These are phyloP conservation scores for Ophion costatus DNA, from an alignment of 2,888 invertebrate species.

Conservation along the genomic window DNA sequence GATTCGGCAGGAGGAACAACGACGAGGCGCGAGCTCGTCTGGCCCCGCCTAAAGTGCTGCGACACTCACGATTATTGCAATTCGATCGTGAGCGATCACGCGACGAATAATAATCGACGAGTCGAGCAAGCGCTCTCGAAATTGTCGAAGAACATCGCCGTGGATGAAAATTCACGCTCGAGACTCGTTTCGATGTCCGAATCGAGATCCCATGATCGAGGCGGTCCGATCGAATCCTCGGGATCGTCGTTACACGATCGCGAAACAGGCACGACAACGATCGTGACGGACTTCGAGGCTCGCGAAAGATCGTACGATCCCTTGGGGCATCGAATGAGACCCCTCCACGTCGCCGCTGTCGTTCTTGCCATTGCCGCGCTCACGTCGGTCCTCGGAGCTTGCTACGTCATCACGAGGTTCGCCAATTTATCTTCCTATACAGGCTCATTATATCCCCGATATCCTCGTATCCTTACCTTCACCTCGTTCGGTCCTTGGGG, in stretches of 20 bases:
- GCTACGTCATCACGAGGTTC: slow-evolving; percentile 78
- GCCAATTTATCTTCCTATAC: slow-evolving; percentile 18
- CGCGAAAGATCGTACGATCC: slow-evolving; percentile 60
- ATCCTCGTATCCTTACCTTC: too few relatives aligned
- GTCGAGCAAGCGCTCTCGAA: slow-evolving; percentile 19
- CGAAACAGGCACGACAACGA: slow-evolving; percentile 38
- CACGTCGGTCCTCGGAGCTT: slow-evolving; percentile 77
- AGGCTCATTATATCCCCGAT: too few relatives aligned
- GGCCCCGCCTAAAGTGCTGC: slow-evolving; percentile 77
- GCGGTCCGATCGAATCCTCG: slow-evolving; percentile 34
- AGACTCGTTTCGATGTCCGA: slow-evolving; percentile 14
- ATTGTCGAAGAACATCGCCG: slow-evolving; percentile 27
- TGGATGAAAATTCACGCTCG: slow-evolving; percentile 15
- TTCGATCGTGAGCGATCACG: slow-evolving; percentile 66
- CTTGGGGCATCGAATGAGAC: slow-evolving; percentile 55
- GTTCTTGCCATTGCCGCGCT: slow-evolving; percentile 75
- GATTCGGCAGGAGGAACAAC: slow-evolving; percentile 46
- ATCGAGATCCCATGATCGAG: slow-evolving; percentile 25
- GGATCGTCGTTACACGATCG: slow-evolving; percentile 44
- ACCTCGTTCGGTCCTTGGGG: too few relatives aligned
- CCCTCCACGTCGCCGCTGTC: slow-evolving; percentile 75
- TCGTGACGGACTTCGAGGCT: slow-evolving; percentile 39
- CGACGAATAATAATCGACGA: slow-evolving; percentile 32
- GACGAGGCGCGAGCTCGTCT: slow-evolving; percentile 69
- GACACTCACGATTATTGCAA: slow-evolving; percentile 77